A percentile compares a stretch with the other conserved stretches of the same genome.
Conservation (phyloP, 2,797 vertebrate genomes). For the Rhynchonycteris naso region DNA sequence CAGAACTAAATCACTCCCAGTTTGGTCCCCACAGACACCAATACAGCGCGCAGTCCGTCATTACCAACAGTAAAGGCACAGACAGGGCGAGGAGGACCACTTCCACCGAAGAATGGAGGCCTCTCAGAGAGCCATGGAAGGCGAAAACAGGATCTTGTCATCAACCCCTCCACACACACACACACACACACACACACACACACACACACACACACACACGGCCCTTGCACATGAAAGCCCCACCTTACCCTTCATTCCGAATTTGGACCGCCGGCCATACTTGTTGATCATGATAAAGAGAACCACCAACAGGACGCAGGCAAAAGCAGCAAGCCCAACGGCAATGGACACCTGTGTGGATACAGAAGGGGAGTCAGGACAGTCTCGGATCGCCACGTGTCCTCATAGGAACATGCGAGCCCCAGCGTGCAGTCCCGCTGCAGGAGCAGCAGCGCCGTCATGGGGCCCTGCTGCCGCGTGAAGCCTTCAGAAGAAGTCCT, state of each 20-base stretch:
- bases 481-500: background rate
- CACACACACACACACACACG: background rate
- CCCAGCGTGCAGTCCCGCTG: background rate
- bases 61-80: background rate
- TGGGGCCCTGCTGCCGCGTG: background rate
- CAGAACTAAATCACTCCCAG: background rate
- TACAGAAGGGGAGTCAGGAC: slow-evolving; percentile 52
- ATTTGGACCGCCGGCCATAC: slow-evolving; percentile 97
- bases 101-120: background rate
- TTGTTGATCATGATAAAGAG: slow-evolving; percentile 99
- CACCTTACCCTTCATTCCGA: slow-evolving; percentile 98
- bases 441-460: background rate
- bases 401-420: accelerated
- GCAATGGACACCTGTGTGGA: slow-evolving; percentile 94
- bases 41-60: background rate
- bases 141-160: background rate
- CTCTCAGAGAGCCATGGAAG: background rate
- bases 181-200: too few relatives aligned
- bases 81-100: background rate
- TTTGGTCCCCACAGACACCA: background rate
- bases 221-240: background rate
- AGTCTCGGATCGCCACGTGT: accelerated
- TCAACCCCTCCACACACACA: background rate
- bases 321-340: slow-evolving; percentile 96
- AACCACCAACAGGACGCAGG: slow-evolving; percentile 95